phyloP scores from a whole-genome alignment of 2,888 invertebrate species.

The Leptopilina myrica region DNA sequence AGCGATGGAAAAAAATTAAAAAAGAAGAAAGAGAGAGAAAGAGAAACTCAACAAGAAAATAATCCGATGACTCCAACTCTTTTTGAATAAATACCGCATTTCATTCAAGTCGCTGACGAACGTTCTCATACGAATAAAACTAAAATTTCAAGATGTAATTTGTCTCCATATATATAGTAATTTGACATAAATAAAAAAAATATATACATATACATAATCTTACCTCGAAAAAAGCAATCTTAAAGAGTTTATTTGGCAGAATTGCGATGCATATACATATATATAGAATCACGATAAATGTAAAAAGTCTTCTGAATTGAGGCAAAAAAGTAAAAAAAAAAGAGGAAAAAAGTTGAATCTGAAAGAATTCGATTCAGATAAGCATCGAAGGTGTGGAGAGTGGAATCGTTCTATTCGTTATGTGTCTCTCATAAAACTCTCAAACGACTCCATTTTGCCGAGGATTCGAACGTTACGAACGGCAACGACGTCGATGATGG shows the following conservation, averaged over 20 bases:
- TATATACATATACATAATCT: not conserved
- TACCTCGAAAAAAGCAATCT: slow-evolving; percentile 9
- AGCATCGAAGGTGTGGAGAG: slow-evolving; percentile 46
- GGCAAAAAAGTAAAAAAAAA: not conserved
- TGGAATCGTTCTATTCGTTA: slow-evolving; percentile 46
- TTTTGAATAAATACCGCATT: slow-evolving; percentile 41
- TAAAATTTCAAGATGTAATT: slow-evolving; percentile 57
- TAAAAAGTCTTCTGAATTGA: slow-evolving; percentile 29
- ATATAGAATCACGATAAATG: slow-evolving; percentile 23
- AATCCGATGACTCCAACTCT: slow-evolving; percentile 46
- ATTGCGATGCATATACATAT: slow-evolving; percentile 6
- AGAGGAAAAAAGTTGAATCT: not conserved
- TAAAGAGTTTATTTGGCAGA: slow-evolving; percentile 7
- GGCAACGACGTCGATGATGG: not conserved
- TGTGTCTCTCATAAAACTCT: slow-evolving; percentile 46
- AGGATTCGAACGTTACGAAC: slow-evolving; percentile 26
- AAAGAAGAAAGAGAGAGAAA: slow-evolving; percentile 25
- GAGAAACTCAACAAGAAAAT: slow-evolving; percentile 31
- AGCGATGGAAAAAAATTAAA: not conserved
- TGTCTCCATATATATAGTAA: slow-evolving; percentile 56
- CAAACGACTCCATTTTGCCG: slow-evolving; percentile 41
- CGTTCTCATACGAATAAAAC: slow-evolving; percentile 51
- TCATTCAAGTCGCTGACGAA: slow-evolving; percentile 39
- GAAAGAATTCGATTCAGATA: slow-evolving; percentile 43
- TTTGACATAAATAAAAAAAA: slow-evolving; percentile 39